Evolutionary conservation across 2,797 vertebrate species (phyloP).

Genomic region (Pipistrellus pipistrellus): DNA sequence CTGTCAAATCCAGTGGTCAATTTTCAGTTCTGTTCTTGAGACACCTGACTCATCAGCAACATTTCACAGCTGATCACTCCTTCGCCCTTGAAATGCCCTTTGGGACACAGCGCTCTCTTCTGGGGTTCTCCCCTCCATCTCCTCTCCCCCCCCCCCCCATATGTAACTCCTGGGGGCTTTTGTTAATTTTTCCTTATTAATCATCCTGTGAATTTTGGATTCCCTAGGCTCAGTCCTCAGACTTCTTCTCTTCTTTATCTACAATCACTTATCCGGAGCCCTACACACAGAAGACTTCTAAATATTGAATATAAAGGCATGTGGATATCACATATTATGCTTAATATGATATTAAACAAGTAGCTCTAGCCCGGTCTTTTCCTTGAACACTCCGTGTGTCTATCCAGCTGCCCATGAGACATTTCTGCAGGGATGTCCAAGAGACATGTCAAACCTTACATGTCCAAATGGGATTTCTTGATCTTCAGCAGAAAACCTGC

Average conservation of each 20-base stretch:
- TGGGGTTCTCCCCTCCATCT: not conserved
- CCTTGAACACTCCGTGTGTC: not conserved
- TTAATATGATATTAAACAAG: not conserved
- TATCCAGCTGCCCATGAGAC: not conserved
- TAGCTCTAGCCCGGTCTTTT: not conserved
- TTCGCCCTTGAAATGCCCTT: not conserved
- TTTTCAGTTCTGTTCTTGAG: slow-evolving; percentile 29
- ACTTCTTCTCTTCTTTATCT: not conserved
- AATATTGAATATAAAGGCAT: not conserved
- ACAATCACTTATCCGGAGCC: not conserved
- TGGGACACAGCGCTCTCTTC: not conserved
- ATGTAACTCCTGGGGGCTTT: not conserved
- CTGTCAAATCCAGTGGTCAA: not conserved
- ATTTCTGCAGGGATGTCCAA: not conserved
- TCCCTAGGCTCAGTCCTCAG: not conserved
- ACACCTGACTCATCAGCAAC: not conserved
- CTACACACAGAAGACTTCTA: not conserved
- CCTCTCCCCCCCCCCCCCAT: fast-evolving
- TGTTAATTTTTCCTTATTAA: not conserved
- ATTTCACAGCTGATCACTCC: not conserved
- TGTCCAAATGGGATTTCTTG: not conserved
- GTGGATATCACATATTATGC: not conserved
- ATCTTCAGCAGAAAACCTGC: not conserved
- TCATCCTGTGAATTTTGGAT: not conserved
- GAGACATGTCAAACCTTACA: not conserved